phyloP scores from a whole-genome alignment of 64 coral and sea anemone species.

The Porites australiensis region DNA sequence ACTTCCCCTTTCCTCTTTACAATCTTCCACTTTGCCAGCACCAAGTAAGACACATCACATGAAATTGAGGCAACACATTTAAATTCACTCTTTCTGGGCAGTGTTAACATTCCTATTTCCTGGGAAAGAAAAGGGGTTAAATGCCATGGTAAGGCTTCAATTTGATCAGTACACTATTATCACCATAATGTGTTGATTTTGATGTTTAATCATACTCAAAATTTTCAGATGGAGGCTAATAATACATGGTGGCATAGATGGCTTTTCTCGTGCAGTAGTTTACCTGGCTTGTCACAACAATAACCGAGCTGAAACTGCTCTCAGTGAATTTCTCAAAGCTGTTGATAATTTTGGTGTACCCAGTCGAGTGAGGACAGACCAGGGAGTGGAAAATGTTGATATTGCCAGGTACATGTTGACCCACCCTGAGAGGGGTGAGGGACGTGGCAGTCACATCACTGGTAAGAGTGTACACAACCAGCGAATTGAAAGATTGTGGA shows the following conservation, averaged over 20 bases:
- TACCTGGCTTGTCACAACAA: constrained; percentile 28
- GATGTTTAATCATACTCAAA: not conserved
- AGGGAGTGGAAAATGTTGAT: constrained; percentile 35
- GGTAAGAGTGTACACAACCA: constrained; percentile 24
- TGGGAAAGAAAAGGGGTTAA: too few relatives aligned
- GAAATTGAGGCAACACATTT: too few relatives aligned
- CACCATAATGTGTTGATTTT: not conserved
- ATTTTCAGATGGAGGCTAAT: not conserved
- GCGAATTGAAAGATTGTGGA: constrained; percentile 35
- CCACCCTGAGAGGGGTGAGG: constrained; percentile 28
- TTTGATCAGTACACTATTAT: too few relatives aligned
- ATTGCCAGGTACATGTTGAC: constrained; percentile 23
- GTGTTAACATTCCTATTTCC: too few relatives aligned
- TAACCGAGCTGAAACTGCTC: constrained; percentile 22
- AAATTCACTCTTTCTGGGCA: too few relatives aligned
- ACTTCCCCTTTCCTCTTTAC: too few relatives aligned
- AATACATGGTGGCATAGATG: constrained; percentile 28
- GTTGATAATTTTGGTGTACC: constrained; percentile 32
- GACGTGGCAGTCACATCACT: constrained; percentile 31
- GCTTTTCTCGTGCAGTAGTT: constrained; percentile 8
- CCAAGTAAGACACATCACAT: too few relatives aligned
- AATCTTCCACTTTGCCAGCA: too few relatives aligned
- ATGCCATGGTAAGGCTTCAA: too few relatives aligned
- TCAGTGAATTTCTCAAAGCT: constrained; percentile 23
- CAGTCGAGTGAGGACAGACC: constrained; percentile 13